Evolutionary conservation across 2,888 invertebrate species (phyloP).

Genomic region (Hypolimnas misippus): DNA sequence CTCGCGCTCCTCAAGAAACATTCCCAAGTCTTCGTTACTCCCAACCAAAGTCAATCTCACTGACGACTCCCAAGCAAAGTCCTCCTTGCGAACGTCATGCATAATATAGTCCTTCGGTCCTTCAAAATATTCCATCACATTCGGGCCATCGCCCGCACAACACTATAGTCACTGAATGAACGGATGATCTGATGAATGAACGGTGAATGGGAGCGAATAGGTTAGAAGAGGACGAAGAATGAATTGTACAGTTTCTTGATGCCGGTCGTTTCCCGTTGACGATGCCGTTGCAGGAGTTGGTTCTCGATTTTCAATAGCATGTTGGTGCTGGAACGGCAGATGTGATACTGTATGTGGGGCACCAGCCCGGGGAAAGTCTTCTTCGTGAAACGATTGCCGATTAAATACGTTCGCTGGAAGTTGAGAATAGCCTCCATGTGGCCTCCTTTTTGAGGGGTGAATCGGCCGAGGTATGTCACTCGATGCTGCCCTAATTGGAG

Average conservation of each 20-base stretch:
- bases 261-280: conserved; percentile 92
- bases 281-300: conserved; percentile 90
- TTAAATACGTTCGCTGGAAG: conserved; percentile 59
- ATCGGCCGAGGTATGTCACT: conserved; percentile 49
- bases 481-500: conserved; percentile 43
- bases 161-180: conserved; percentile 64
- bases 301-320: conserved; percentile 89
- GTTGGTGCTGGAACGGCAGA: conserved; percentile 71
- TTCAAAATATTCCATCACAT: conserved; percentile 69
- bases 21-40: conserved; percentile 69
- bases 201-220: conserved; percentile 46
- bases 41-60: conserved; percentile 65
- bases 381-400: conserved; percentile 63
- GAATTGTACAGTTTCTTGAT: conserved; percentile 94
- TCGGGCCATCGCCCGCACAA: conserved; percentile 58
- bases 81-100: conserved; percentile 71
- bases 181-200: conserved; percentile 54
- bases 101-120: conserved; percentile 63
- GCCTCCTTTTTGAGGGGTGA: conserved; percentile 45
- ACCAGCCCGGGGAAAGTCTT: conserved; percentile 57
- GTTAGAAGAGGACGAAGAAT: conserved; percentile 94
- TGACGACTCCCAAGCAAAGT: conserved; percentile 72
- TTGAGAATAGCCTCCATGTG: conserved; percentile 66
- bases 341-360: conserved; percentile 66
- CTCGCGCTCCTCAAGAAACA: conserved; percentile 75